Evolutionary conservation across 2,113 vertebrate species (phyloP), one percentile per base, ranked within the genome.

Genomic region (Morone saxatilis): DNA sequence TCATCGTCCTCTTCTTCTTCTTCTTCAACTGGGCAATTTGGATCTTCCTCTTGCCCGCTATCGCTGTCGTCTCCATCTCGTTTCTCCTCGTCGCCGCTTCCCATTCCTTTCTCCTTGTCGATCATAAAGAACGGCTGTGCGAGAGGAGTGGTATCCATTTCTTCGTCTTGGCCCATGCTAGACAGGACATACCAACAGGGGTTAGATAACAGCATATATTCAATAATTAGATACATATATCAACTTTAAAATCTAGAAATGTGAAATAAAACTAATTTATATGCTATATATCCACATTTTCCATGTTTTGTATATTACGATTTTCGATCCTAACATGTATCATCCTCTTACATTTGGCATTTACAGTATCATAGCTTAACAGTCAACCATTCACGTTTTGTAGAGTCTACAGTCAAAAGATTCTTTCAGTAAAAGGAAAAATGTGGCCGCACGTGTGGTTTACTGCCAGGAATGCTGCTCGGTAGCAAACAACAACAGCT

Each of bases 91-190:
- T 83, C 61, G 0, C 53, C 31, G 5, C 51, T 3, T 4, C 16
- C 53, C 0, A 57, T 48, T 56, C 1, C 25, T 48, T 65, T 82
- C 19, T 84, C 81, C 62, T 88, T 92, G 86, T 95, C 90, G 0
- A 93, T 75, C 3, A 57, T 43, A 6, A 93, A 93, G 40, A 90
- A 63, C 9, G 84, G 85, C 61, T 77, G 67, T 25, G 71, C 67
- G 4, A 92, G 76, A 13, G 91, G 86, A 40, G 86, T 47, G 1
- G 86, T 92, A 53, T 96, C 95, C 96, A 96, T 96, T n/a, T 94
- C 93, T 25, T 95, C 93, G 65, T 88, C 92, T 10, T 91, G 91
- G 56, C 56, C 87, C 84, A 78, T 66, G 69, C 95, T 96, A 75
- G 8, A 86, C 1, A 82, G 68, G 70, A 81, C 19, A 60, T 0